These are phyloP conservation scores for Amphiduros pacificus DNA, from an alignment of 2,888 invertebrate genomes.

Conservation along the genomic window DNA sequence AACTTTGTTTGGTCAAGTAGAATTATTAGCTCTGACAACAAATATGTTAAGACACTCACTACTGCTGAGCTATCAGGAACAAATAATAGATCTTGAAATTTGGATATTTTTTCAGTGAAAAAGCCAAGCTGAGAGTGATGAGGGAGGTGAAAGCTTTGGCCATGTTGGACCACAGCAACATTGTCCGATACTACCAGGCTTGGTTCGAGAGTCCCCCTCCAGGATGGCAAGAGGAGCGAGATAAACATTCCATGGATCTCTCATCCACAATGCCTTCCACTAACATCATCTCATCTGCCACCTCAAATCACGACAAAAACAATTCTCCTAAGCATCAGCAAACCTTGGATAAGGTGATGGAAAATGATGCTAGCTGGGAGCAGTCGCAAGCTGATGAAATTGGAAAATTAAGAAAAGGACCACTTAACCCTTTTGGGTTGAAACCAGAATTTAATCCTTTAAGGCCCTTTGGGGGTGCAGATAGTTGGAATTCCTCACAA, in stretches of 20 bases:
- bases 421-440: not conserved
- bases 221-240: conserved; percentile 82
- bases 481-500: not conserved
- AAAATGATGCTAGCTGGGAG: not conserved
- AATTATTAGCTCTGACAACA: too few relatives aligned
- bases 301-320: too few relatives aligned
- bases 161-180: conserved; percentile 90
- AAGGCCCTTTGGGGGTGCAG: not conserved
- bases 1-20: not conserved
- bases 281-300: not conserved
- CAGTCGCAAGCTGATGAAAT: not conserved
- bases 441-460: not conserved
- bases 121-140: conserved; percentile 83
- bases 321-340: too few relatives aligned
- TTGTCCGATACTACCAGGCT: conserved; percentile 92
- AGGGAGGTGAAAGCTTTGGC: conserved; percentile 94
- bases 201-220: conserved; percentile 93
- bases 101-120: conserved; percentile 65
- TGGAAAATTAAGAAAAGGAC: not conserved
- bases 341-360: not conserved
- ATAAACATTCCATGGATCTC: conserved; percentile 59
- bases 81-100: too few relatives aligned
- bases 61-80: too few relatives aligned
- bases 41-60: too few relatives aligned
- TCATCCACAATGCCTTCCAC: conserved; percentile 1